phyloP scores from a whole-genome alignment of 2,888 invertebrate genomes.

The Nowickia ferox region DNA sequence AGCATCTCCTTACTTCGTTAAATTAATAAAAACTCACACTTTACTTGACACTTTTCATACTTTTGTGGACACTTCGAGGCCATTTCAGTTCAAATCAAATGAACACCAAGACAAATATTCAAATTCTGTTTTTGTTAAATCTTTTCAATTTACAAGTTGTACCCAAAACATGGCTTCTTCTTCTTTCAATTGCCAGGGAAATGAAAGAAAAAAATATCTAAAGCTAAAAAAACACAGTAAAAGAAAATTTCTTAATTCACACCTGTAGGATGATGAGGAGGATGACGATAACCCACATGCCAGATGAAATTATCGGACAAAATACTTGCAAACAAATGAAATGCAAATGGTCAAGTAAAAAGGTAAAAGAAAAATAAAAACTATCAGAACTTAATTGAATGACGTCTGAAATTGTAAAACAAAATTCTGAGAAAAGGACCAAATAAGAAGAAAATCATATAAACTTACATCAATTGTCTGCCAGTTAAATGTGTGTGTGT shows the following conservation, averaged over 20 bases:
- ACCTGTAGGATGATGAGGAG: slow-evolving; percentile 56
- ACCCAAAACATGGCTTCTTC: slow-evolving; percentile 17
- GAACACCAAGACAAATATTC: slow-evolving; percentile 1
- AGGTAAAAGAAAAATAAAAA: slow-evolving; percentile 1
- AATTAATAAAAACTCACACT: slow-evolving; percentile 11
- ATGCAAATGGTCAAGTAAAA: slow-evolving; percentile 57
- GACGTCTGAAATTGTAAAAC: slow-evolving; percentile 28
- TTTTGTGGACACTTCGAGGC: slow-evolving; percentile 3
- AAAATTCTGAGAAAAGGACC: background rate
- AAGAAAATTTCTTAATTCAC: slow-evolving; percentile 40
- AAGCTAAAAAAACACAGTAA: slow-evolving; percentile 16
- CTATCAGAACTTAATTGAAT: slow-evolving; percentile 5
- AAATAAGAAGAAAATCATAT: slow-evolving; percentile 39
- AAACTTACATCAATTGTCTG: slow-evolving; percentile 74
- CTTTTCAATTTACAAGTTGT: slow-evolving; percentile 10
- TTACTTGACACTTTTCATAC: background rate
- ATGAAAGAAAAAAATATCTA: slow-evolving; percentile 5
- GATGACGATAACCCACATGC: too few relatives aligned
- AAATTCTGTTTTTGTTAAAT: slow-evolving; percentile 41
- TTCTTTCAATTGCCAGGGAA: slow-evolving; percentile 18
- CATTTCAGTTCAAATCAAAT: background rate
- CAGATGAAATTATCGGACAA: slow-evolving; percentile 37
- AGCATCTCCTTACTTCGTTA: background rate
- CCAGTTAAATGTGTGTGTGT: slow-evolving; percentile 35
- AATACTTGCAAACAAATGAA: slow-evolving; percentile 41